Evolutionary conservation across 1,140 invertebrate species (phyloP), one percentile per base, ranked within the genome.

Genomic region (Sycophaga agraensis): DNA sequence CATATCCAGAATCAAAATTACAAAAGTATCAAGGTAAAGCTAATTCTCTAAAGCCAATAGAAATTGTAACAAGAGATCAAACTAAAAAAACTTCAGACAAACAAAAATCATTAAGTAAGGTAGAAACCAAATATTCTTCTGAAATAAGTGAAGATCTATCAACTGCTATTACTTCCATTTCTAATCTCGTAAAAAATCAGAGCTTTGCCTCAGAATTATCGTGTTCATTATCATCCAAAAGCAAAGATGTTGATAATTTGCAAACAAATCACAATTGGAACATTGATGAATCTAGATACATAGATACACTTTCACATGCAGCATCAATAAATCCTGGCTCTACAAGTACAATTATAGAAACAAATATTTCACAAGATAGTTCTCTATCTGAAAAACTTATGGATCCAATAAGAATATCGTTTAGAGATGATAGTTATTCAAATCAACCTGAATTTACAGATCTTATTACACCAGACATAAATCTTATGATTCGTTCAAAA

Each of bases 331-430:
- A 67, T 43, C 50, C 56, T 26, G 21, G 26, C 21, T 48, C 50
- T 4, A 63, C 17, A 45, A 58, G 51, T 58, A 54, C 49, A 40
- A 60, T 63, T 42, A 65, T 67, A 17, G 72, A 75, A 64, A 72
- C 70, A 19, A 65, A 71, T 21, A 55, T 72, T 55, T 65, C 60
- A 8, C 55, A 67, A 40, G 68, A 71, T 5, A 66, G 57, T 31
- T 66, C 63, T 9, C 60, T 69, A 9, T 70, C 73, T 4, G 74
- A 77, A 16, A 37, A 66, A 14, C 56, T 76, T 4, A 62, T 79
- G 17, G 77, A 81, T 70, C 70, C 76, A 12, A 67, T 68, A 58
- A 79, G 69, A 67, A 78, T 81, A 51, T 78, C 73, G 31, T 77
- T 80, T 45, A 74, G 78, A 51, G 75, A 80, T 43, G 63, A 63